These are phyloP conservation scores for Scaptomyza reducta DNA, from an alignment of 2,888 invertebrate genomes.

Conservation along the genomic window DNA sequence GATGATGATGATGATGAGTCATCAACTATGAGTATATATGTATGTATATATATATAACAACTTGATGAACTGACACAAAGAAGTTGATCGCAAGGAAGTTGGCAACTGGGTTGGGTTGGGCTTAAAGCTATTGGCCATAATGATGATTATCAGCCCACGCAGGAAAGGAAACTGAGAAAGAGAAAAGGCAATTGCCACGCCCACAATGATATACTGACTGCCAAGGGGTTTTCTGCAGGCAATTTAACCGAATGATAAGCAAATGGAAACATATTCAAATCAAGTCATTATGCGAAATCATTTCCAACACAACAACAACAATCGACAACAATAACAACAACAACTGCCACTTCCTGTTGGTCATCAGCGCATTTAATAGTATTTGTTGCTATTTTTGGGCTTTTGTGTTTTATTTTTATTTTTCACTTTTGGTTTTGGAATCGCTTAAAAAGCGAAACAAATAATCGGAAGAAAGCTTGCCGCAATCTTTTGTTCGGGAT, in stretches of 20 bases:
- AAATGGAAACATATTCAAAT: slow-evolving; percentile 13
- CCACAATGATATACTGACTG: slow-evolving; percentile 13
- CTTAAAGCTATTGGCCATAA: slow-evolving; percentile 24
- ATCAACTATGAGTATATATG: neutral
- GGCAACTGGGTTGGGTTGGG: slow-evolving; percentile 13
- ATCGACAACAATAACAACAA: too few relatives aligned
- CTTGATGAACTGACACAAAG: slow-evolving; percentile 6
- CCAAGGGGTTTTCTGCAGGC: slow-evolving; percentile 7
- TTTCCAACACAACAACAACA: too few relatives aligned
- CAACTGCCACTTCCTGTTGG: neutral
- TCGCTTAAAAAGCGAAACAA: slow-evolving; percentile 52
- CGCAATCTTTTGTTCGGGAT: slow-evolving; percentile 66
- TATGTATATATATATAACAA: neutral
- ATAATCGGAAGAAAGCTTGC: slow-evolving; percentile 64
- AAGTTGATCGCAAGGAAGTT: slow-evolving; percentile 3
- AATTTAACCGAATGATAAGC: slow-evolving; percentile 18
- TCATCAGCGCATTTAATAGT: neutral
- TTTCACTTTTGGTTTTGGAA: slow-evolving; percentile 60
- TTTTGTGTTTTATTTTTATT: slow-evolving; percentile 36
- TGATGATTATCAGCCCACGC: slow-evolving; percentile 44
- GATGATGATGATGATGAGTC: slow-evolving; percentile 1
- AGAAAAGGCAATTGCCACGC: slow-evolving; percentile 11
- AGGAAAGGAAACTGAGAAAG: neutral
- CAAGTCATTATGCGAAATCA: slow-evolving; percentile 1
- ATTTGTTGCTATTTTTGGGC: slow-evolving; percentile 29